phyloP scores from a whole-genome alignment of 2,888 invertebrate genomes.

The Alcis repandata region DNA sequence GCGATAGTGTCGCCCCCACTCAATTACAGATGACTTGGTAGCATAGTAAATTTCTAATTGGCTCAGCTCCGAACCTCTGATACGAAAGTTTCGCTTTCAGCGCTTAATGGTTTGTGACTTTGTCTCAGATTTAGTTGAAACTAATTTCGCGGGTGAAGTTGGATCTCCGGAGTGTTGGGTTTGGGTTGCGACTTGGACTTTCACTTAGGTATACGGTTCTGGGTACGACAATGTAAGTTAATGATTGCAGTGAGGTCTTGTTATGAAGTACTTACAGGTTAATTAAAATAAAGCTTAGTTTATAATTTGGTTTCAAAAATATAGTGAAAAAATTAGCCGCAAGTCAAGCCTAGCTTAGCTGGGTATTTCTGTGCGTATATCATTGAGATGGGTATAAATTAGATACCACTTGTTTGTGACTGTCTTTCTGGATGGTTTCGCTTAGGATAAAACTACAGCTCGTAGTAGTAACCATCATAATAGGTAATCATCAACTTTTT shows the following conservation, averaged over 20 bases:
- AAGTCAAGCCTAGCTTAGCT: too few relatives aligned
- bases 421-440: too few relatives aligned
- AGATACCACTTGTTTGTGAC: too few relatives aligned
- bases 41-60: constrained; percentile 59
- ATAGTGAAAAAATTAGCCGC: too few relatives aligned
- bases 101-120: constrained; percentile 67
- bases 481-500: too few relatives aligned
- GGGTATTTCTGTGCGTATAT: too few relatives aligned
- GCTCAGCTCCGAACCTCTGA: constrained; percentile 57
- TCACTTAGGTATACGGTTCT: constrained; percentile 17
- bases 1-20: neutral
- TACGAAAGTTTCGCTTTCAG: constrained; percentile 64
- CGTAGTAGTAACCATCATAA: too few relatives aligned
- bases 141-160: constrained; percentile 61
- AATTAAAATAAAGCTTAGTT: too few relatives aligned
- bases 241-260: neutral
- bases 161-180: constrained; percentile 49
- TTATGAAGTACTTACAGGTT: neutral
- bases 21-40: neutral
- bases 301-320: too few relatives aligned
- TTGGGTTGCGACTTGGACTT: constrained; percentile 42
- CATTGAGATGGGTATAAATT: too few relatives aligned
- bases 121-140: constrained; percentile 62
- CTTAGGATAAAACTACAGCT: too few relatives aligned
- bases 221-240: constrained; percentile 1